phyloP scores from a whole-genome alignment of 2,113 vertebrate genomes.

The Rhagologus leucostigma region DNA sequence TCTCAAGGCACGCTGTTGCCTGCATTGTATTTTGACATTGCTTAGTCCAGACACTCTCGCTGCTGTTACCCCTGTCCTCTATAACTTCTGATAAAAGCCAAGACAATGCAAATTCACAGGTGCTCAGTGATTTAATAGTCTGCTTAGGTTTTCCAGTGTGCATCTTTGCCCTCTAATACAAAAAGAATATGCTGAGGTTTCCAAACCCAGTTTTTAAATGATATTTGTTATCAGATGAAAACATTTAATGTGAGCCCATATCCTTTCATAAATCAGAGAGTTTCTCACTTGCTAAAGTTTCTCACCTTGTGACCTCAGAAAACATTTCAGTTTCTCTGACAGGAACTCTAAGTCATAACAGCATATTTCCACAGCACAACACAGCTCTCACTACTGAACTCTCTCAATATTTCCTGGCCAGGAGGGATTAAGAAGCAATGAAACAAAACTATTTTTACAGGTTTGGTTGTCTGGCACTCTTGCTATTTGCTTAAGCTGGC shows the following conservation, averaged over 20 bases:
- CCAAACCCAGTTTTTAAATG: background rate
- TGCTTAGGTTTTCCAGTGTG: background rate
- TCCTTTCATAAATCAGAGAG: background rate
- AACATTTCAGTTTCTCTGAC: background rate
- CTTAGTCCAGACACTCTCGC: background rate
- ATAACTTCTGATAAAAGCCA: background rate
- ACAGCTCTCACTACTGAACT: background rate
- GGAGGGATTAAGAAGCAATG: slow-evolving; percentile 4
- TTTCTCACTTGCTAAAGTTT: slow-evolving; percentile 50
- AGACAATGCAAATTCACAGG: background rate
- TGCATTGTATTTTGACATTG: background rate
- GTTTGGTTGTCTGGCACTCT: slow-evolving; percentile 35
- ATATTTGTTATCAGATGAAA: slow-evolving; percentile 20
- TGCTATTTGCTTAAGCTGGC: slow-evolving; percentile 19
- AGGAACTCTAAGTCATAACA: slow-evolving; percentile 22
- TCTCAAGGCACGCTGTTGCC: background rate
- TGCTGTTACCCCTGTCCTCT: background rate
- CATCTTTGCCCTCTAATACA: background rate
- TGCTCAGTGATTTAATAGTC: background rate
- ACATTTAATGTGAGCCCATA: background rate
- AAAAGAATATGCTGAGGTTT: background rate
- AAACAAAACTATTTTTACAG: slow-evolving; percentile 56
- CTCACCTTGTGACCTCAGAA: slow-evolving; percentile 22
- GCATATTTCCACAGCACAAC: slow-evolving; percentile 21
- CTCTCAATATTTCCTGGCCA: slow-evolving; percentile 47